Evolutionary conservation across 2,797 vertebrate species (phyloP).

Genomic region (Nyctibius grandis): DNA sequence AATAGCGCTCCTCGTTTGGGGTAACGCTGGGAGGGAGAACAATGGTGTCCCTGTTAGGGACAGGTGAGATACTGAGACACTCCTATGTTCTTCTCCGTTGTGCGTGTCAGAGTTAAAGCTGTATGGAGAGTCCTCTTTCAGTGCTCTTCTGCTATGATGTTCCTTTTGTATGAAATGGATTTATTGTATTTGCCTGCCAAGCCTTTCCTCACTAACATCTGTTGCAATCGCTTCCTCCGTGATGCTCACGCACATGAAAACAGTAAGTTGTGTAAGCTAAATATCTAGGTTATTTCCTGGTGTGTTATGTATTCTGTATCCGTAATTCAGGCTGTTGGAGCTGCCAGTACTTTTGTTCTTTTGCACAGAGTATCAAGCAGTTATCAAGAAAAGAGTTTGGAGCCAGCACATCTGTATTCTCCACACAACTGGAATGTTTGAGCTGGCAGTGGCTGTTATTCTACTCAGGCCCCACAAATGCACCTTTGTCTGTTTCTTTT

Average conservation of each 20-base stretch:
- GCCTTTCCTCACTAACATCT: not conserved
- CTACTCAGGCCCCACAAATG: not conserved
- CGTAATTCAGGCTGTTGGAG: not conserved
- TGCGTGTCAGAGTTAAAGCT: not conserved
- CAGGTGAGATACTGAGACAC: not conserved
- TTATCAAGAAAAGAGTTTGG: not conserved
- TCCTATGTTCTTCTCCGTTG: not conserved
- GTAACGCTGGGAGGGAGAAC: rapidly evolving
- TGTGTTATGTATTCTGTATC: not conserved
- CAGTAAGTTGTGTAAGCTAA: not conserved
- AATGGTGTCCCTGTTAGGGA: not conserved
- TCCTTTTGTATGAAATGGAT: not conserved
- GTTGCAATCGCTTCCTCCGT: rapidly evolving
- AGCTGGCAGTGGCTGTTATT: not conserved
- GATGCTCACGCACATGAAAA: not conserved
- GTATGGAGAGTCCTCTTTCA: not conserved
- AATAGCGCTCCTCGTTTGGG: not conserved
- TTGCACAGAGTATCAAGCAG: not conserved
- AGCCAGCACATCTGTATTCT: not conserved
- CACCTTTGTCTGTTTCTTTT: not conserved
- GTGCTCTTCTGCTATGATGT: not conserved
- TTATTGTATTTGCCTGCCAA: not conserved
- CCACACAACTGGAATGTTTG: not conserved
- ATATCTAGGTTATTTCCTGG: not conserved
- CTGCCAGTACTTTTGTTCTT: not conserved